These are phyloP conservation scores for Lithophane socia DNA, from an alignment of 2,888 invertebrate species.

Conservation along the genomic window DNA sequence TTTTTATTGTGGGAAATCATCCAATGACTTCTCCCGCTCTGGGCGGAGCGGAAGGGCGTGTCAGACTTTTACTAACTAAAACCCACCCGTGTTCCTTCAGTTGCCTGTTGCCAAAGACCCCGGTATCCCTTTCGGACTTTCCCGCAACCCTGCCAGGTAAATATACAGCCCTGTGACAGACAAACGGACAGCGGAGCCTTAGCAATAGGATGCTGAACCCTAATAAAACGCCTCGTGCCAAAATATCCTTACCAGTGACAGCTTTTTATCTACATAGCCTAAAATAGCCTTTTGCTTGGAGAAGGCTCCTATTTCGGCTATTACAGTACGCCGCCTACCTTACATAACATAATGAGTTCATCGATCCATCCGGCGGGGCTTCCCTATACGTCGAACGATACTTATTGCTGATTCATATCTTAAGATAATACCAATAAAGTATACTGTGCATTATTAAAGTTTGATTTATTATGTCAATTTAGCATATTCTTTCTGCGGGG, in stretches of 20 bases:
- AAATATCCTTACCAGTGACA: not conserved
- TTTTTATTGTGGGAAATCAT: no score
- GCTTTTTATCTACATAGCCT: not conserved
- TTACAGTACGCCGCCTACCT: not conserved
- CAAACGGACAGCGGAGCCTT: no score
- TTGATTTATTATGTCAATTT: not conserved
- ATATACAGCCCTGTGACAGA: no score
- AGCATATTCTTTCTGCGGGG: not conserved
- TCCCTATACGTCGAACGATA: not conserved
- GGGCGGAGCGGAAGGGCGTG: no score
- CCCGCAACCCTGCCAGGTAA: no score
- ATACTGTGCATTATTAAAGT: conserved; percentile 23
- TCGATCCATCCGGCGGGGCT: not conserved
- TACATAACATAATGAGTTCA: not conserved
- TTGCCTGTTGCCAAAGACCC: no score
- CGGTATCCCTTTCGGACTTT: no score
- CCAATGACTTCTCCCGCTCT: no score
- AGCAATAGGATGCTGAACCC: no score
- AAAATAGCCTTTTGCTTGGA: not conserved
- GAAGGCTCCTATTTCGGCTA: not conserved
- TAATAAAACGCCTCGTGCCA: not conserved
- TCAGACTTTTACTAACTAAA: no score
- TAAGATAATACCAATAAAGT: not conserved
- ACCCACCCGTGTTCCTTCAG: no score
- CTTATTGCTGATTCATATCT: conserved; percentile 7